Evolutionary conservation across 2,113 vertebrate genomes (phyloP).

Genomic region (Sphaerodactylus townsendi): DNA sequence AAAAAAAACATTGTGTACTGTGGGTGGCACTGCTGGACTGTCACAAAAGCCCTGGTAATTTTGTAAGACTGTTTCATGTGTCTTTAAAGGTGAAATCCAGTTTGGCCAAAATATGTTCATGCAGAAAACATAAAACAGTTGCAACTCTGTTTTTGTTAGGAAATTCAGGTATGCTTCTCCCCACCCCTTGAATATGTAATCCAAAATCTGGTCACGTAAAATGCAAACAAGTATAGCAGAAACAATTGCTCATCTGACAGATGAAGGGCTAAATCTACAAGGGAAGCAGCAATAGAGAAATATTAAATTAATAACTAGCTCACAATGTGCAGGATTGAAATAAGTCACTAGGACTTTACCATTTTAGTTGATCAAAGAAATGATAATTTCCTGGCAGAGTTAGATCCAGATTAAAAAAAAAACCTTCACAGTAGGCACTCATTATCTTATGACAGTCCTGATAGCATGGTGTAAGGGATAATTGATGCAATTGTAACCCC

Average conservation of each 20-base stretch:
- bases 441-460: background rate
- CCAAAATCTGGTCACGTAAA: constrained; percentile 18
- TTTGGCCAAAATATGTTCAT: constrained; percentile 41
- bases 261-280: constrained; percentile 34
- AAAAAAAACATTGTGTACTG: constrained; percentile 48
- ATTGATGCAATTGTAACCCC: too few species aligned
- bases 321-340: constrained; percentile 26
- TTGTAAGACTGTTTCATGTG: constrained; percentile 27
- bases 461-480: background rate
- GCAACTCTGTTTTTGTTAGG: constrained; percentile 17
- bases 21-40: constrained; percentile 64
- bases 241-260: constrained; percentile 28
- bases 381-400: background rate
- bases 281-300: constrained; percentile 32
- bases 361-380: background rate
- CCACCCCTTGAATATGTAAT: constrained; percentile 16
- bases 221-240: constrained; percentile 44
- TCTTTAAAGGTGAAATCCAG: constrained; percentile 53
- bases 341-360: background rate
- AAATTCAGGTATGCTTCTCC: constrained; percentile 23
- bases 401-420: background rate
- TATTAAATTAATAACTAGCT: constrained; percentile 23
- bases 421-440: background rate
- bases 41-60: constrained; percentile 22
- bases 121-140: constrained; percentile 5